Percentiles rank a stretch among this genome's conserved stretches.
These are phyloP conservation scores for Catostylus mosaicus DNA, from an alignment of 30 jellyfish, hydroid and myxozoan genomes.

Conservation along the genomic window DNA sequence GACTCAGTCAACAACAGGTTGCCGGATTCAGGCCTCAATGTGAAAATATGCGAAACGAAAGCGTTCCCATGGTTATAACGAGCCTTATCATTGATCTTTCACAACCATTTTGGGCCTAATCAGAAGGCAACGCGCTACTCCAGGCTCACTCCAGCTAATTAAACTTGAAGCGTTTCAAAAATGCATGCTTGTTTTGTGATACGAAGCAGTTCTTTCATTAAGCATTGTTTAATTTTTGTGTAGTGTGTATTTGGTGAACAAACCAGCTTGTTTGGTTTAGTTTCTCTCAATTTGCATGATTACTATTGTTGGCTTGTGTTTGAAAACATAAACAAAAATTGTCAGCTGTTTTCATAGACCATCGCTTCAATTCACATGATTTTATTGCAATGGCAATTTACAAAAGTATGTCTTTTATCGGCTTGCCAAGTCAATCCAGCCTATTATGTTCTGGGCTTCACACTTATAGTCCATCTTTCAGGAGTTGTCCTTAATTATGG, in stretches of 20 bases:
- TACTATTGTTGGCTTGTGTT: neutral
- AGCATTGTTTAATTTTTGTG: too few species aligned
- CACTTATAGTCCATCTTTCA: too few species aligned
- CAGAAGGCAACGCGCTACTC: too few species aligned
- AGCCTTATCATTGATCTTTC: neutral
- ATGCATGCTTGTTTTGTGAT: neutral
- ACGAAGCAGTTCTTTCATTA: too few species aligned
- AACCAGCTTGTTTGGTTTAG: neutral
- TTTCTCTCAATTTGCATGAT: neutral
- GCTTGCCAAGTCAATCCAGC: too few species aligned
- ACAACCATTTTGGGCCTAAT: neutral
- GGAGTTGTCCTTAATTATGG: too few species aligned
- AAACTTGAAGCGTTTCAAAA: neutral
- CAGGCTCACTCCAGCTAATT: neutral
- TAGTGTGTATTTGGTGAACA: neutral
- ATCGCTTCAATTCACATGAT: neutral
- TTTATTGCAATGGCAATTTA: too few species aligned
- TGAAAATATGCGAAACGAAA: slow-evolving; percentile 48
- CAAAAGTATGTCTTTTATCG: too few species aligned
- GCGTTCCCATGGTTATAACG: slow-evolving; percentile 35
- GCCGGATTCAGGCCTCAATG: slow-evolving; percentile 64
- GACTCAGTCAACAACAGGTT: slow-evolving; percentile 62
- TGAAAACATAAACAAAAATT: neutral
- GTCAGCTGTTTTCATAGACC: slow-evolving; percentile 11
- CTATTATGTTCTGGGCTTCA: too few species aligned